A percentile compares a stretch with the other conserved stretches of the same genome.
These are phyloP conservation scores for Heliconius congener DNA, from an alignment of 1,140 invertebrate species.

Conservation along the genomic window DNA sequence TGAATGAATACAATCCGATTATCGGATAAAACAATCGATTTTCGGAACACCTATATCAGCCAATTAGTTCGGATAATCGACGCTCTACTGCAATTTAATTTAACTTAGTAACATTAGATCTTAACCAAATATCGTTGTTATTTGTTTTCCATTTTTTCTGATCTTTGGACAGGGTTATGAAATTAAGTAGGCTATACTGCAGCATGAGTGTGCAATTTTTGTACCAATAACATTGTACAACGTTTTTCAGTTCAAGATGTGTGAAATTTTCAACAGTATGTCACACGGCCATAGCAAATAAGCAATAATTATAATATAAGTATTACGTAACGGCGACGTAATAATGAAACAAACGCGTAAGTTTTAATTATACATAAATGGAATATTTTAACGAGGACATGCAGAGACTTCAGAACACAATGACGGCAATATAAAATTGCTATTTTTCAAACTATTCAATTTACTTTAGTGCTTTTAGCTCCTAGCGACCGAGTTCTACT, in stretches of 20 bases:
- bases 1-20: too few relatives aligned
- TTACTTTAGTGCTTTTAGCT: neutral
- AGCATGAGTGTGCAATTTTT: neutral
- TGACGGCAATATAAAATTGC: neutral
- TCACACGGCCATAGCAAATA: neutral
- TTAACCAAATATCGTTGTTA: neutral
- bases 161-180: conserved; percentile 5
- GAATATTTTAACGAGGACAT: neutral
- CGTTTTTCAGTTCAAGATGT: neutral
- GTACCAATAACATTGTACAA: neutral
- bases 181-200: neutral
- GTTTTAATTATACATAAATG: neutral
- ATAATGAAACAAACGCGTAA: neutral
- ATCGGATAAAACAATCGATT: too few relatives aligned
- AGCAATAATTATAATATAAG: neutral
- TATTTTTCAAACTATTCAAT: neutral
- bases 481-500: neutral
- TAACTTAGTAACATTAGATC: neutral
- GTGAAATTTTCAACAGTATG: neutral
- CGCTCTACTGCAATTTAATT: too few relatives aligned
- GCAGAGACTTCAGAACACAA: neutral
- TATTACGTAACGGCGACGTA: neutral
- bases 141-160: neutral
- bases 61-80: too few relatives aligned
- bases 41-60: too few relatives aligned